phyloP scores from a whole-genome alignment of 1,140 invertebrate genomes.

The Acromyrmex charruanus region DNA sequence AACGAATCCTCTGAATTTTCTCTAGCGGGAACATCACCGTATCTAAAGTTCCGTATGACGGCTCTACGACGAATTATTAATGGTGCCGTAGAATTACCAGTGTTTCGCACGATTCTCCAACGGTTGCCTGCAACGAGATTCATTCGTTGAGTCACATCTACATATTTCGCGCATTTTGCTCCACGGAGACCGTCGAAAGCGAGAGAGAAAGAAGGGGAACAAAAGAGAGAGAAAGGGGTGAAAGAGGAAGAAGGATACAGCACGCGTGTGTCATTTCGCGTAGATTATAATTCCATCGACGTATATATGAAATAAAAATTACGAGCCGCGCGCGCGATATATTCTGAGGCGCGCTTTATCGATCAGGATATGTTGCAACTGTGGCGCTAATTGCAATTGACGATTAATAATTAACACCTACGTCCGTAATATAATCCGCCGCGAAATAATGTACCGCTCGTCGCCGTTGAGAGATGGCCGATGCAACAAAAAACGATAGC shows the following conservation, averaged over 20 bases:
- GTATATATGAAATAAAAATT: constrained; percentile 52
- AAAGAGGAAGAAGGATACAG: background rate
- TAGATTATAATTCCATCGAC: constrained; percentile 58
- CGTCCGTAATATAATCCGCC: constrained; percentile 52
- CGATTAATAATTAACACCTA: constrained; percentile 59
- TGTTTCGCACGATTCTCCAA: constrained; percentile 39
- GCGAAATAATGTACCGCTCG: constrained; percentile 47
- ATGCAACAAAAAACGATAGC: constrained; percentile 10
- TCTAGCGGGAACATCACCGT: constrained; percentile 47
- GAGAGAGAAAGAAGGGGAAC: background rate
- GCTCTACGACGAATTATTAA: constrained; percentile 53
- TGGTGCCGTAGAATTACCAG: constrained; percentile 46
- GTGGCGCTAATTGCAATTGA: constrained; percentile 59
- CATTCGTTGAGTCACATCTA: constrained; percentile 35
- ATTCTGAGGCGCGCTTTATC: constrained; percentile 51
- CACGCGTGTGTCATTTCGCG: background rate
- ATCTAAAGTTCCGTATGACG: constrained; percentile 50
- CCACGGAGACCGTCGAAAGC: constrained; percentile 6
- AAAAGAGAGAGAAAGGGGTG: background rate
- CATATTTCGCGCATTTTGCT: constrained; percentile 29
- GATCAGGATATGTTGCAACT: constrained; percentile 56
- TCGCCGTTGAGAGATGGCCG: constrained; percentile 5
- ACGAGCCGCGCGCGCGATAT: constrained; percentile 22
- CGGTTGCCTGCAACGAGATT: constrained; percentile 40
- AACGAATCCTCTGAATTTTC: constrained; percentile 59